phyloP scores from a whole-genome alignment of 2,888 invertebrate species.

The Pyrrhia umbra region DNA sequence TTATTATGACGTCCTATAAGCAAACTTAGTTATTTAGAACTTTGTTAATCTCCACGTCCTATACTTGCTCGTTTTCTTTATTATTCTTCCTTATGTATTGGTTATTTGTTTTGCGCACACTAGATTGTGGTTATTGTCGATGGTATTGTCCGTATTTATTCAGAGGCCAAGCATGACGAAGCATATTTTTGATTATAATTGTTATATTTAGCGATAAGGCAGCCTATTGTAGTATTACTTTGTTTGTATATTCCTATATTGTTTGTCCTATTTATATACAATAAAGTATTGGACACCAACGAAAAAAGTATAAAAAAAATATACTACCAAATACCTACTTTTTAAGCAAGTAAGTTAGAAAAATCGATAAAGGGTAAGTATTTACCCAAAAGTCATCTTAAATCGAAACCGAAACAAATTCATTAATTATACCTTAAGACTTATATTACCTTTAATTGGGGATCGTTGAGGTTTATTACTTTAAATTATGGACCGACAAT shows the following conservation, averaged over 20 bases:
- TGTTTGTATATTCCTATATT: neutral
- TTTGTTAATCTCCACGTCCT: conserved; percentile 65
- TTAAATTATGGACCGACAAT: conserved; percentile 48
- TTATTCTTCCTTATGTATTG: conserved; percentile 54
- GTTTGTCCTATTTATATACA: neutral
- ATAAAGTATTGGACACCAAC: neutral
- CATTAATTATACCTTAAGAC: conserved; percentile 33
- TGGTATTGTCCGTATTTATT: conserved; percentile 11
- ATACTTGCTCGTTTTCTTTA: conserved; percentile 63
- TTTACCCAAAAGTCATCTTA: neutral
- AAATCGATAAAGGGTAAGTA: too few relatives aligned
- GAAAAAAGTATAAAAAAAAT: too few relatives aligned
- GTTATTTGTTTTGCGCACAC: conserved; percentile 44
- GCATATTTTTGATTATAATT: conserved; percentile 2
- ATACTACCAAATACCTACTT: too few relatives aligned
- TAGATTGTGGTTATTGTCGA: conserved; percentile 16
- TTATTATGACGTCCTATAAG: conserved; percentile 71
- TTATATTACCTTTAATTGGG: conserved; percentile 40
- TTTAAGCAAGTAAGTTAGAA: neutral
- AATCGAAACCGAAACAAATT: neutral
- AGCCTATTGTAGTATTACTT: neutral
- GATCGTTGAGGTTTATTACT: conserved; percentile 41
- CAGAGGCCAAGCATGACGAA: neutral
- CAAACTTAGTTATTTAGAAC: conserved; percentile 70
- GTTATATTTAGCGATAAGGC: neutral